phyloP scores from a whole-genome alignment of 2,797 vertebrate genomes.

The Dromococcyx pavoninus region DNA sequence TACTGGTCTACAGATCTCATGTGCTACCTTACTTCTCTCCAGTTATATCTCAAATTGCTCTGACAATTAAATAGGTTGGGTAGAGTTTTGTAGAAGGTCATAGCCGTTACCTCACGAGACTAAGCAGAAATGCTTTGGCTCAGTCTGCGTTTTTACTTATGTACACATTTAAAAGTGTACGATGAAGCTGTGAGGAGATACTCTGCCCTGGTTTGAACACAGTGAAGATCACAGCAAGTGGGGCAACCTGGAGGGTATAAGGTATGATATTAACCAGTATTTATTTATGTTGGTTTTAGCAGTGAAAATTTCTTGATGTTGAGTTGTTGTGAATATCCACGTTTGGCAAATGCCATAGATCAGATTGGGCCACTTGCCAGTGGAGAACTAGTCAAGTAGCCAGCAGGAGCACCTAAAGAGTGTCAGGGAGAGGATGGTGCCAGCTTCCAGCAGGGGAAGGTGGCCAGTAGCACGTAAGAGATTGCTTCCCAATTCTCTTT shows the following conservation, averaged over 20 bases:
- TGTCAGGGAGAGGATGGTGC: neutral
- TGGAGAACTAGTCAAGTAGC: neutral
- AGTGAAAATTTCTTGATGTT: neutral
- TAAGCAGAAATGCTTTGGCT: neutral
- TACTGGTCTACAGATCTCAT: neutral
- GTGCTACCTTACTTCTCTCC: neutral
- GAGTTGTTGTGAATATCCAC: neutral
- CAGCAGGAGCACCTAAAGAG: neutral
- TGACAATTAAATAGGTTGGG: neutral
- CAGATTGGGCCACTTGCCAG: neutral
- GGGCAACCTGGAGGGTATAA: neutral
- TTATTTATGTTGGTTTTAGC: neutral
- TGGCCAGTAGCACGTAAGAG: fast-evolving
- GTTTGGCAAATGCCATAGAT: neutral
- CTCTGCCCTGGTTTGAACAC: neutral
- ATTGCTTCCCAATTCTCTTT: neutral
- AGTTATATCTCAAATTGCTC: neutral
- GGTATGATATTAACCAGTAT: neutral
- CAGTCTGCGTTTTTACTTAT: neutral
- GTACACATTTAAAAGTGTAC: neutral
- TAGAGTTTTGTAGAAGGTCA: neutral
- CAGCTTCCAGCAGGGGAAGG: neutral
- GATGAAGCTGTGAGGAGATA: neutral
- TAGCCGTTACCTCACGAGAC: neutral
- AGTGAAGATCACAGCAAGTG: neutral